Conservation (phyloP, 2,113 vertebrate species). For the Rissa tridactyla region DNA sequence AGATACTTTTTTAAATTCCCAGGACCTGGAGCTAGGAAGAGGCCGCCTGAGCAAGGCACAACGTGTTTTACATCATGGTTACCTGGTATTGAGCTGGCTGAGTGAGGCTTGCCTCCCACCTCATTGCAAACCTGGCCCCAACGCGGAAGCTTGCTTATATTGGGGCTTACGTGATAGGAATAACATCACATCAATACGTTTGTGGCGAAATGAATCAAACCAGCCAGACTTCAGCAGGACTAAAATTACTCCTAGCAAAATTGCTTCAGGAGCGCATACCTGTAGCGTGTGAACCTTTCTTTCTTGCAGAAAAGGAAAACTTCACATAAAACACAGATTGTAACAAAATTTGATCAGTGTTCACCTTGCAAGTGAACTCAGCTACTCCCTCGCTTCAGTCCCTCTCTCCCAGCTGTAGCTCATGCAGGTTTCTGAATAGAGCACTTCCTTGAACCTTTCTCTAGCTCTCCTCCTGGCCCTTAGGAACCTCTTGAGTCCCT, state of each 20-base stretch:
- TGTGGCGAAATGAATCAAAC: neutral
- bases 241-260: neutral
- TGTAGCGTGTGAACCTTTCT: neutral
- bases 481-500: neutral
- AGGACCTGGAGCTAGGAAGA: neutral
- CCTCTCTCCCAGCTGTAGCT: neutral
- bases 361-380: neutral
- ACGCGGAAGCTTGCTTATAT: neutral
- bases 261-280: neutral
- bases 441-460: neutral
- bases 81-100: neutral
- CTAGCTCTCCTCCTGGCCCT: neutral
- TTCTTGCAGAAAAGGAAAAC: neutral
- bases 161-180: fast-evolving
- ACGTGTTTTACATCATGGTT: neutral
- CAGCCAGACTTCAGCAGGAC: neutral
- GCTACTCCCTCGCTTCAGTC: neutral
- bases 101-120: neutral
- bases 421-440: neutral
- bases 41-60: neutral
- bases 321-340: neutral
- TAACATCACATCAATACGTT: neutral
- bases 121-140: neutral
- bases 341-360: neutral
- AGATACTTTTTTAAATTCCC: neutral